Evolutionary conservation across 2,797 vertebrate species (phyloP).

Genomic region (Anabas testudineus): DNA sequence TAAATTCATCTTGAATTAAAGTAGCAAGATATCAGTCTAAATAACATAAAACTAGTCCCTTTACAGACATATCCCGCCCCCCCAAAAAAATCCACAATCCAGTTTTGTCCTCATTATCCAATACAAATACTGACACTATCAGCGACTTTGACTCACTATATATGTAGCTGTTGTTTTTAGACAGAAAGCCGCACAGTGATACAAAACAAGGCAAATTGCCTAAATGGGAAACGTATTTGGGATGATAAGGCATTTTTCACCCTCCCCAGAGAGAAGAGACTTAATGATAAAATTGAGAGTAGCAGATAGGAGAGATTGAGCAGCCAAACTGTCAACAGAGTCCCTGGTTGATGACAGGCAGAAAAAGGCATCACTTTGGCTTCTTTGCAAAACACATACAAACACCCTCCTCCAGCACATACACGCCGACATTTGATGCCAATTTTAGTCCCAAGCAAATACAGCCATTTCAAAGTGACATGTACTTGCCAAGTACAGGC

Average conservation of each 20-base stretch:
- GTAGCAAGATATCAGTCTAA: conserved; percentile 26
- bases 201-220: conserved; percentile 67
- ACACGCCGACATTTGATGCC: conserved; percentile 49
- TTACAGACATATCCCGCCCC: conserved; percentile 36
- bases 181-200: conserved; percentile 49
- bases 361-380: conserved; percentile 75
- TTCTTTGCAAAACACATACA: conserved; percentile 69
- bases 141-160: conserved; percentile 42
- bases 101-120: conserved; percentile 46
- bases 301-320: conserved; percentile 69
- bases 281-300: conserved; percentile 74
- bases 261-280: conserved; percentile 52
- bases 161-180: conserved; percentile 43
- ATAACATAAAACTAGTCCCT: conserved; percentile 31
- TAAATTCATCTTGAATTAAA: conserved; percentile 45
- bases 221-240: conserved; percentile 74
- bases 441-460: conserved; percentile 70
- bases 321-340: conserved; percentile 63
- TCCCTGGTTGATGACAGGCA: conserved; percentile 71
- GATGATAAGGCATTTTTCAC: conserved; percentile 65
- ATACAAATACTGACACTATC: conserved; percentile 49
- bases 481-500: conserved; percentile 64
- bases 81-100: conserved; percentile 37
- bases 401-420: conserved; percentile 36
- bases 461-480: conserved; percentile 61